These are phyloP conservation scores for Diarsia mendica DNA, from an alignment of 2,888 invertebrate species.

Conservation along the genomic window DNA sequence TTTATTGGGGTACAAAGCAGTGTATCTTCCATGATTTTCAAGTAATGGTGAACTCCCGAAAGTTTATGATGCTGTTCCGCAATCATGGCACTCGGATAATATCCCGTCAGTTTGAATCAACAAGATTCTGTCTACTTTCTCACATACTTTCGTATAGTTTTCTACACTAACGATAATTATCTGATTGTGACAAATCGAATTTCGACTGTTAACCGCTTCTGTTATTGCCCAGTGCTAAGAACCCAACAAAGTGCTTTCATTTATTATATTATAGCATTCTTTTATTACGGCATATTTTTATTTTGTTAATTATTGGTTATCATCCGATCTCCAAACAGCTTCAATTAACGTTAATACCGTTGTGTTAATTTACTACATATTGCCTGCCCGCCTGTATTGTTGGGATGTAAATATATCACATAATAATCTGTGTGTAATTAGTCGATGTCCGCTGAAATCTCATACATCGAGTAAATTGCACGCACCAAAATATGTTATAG, in stretches of 20 bases:
- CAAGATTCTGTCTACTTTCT: too few species aligned
- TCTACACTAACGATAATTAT: too few species aligned
- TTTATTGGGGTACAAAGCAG: background rate
- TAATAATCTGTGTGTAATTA: constrained; percentile 14
- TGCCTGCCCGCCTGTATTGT: background rate
- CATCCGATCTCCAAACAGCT: background rate
- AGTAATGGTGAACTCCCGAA: too few species aligned
- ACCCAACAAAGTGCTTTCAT: background rate
- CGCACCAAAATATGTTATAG: background rate
- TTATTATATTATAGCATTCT: background rate
- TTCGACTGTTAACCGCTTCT: background rate
- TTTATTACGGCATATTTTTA: background rate
- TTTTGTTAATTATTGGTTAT: background rate
- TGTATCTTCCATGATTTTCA: too few species aligned
- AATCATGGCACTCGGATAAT: too few species aligned
- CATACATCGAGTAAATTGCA: background rate
- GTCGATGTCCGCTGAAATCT: background rate
- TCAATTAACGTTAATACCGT: background rate
- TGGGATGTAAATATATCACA: background rate
- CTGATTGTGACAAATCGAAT: background rate
- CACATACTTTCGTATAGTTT: too few species aligned
- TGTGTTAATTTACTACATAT: constrained; percentile 14
- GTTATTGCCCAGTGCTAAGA: background rate
- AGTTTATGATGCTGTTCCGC: too few species aligned
- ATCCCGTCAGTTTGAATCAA: too few species aligned